Conservation (phyloP, 2,797 vertebrate genomes). For the Tiaroga cobitis region DNA sequence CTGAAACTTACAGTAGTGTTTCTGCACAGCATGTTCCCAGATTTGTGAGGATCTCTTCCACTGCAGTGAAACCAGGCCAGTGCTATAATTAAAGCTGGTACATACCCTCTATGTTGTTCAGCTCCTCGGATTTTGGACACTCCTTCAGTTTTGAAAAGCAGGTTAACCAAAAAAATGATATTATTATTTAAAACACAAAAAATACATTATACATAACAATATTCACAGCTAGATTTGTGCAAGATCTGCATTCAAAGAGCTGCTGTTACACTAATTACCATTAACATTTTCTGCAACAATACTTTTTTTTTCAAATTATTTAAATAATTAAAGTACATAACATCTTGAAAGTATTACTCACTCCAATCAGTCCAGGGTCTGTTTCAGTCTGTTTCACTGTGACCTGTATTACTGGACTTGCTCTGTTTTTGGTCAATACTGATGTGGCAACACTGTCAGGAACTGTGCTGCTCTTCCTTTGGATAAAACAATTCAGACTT, state of each 20-base stretch:
- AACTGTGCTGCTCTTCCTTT: constrained; percentile 81
- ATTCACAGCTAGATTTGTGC: neutral
- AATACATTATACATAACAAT: neutral
- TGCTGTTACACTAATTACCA: neutral
- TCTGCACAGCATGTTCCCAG: constrained; percentile 21
- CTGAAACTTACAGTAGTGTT: constrained; percentile 20
- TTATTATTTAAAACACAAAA: neutral
- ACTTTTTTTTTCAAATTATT: neutral
- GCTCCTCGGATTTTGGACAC: constrained; percentile 76
- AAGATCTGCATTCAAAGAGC: neutral
- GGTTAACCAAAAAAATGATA: constrained; percentile 22
- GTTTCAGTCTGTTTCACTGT: constrained; percentile 83
- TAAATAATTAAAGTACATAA: neutral
- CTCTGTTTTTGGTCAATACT: constrained; percentile 75
- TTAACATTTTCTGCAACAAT: neutral
- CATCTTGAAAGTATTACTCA: constrained; percentile 67
- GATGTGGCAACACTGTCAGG: constrained; percentile 76
- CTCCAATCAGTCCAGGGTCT: constrained; percentile 78
- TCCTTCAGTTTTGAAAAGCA: constrained; percentile 68
- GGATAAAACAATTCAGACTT: constrained; percentile 27
- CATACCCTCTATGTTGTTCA: constrained; percentile 73
- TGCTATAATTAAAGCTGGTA: constrained; percentile 41
- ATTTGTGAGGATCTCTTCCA: constrained; percentile 27
- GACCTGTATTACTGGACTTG: constrained; percentile 85
- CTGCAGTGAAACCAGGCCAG: constrained; percentile 40